Evolutionary conservation across 2,113 vertebrate genomes (phyloP).

Genomic region (Phyllostomus hastatus): DNA sequence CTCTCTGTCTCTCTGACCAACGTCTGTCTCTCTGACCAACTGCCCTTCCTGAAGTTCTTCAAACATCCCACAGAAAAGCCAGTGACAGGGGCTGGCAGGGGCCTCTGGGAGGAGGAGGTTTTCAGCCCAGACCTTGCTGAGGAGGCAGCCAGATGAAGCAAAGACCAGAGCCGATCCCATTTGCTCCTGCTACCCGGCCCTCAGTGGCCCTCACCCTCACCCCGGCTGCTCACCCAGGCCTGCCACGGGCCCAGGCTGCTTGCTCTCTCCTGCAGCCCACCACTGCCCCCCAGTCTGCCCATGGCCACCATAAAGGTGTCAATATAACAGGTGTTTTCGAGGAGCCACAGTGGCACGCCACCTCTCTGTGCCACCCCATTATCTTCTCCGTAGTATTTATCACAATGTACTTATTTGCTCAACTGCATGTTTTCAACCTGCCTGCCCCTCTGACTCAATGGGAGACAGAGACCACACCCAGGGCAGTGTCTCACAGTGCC

Average conservation of each 20-base stretch:
- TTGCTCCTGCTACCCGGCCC: not conserved
- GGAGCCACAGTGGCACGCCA: not conserved
- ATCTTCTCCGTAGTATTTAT: not conserved
- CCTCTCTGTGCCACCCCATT: too few relatives aligned
- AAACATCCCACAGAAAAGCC: not conserved
- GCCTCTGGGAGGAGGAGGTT: not conserved
- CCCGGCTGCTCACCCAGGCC: not conserved
- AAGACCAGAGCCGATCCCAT: not conserved
- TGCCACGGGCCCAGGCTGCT: slow-evolving; percentile 78
- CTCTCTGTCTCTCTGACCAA: too few relatives aligned
- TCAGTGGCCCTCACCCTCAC: not conserved
- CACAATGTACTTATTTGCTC: not conserved
- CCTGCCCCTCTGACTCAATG: not conserved
- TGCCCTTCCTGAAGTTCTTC: not conserved
- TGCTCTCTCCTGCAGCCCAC: not conserved
- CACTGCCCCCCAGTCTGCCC: not conserved
- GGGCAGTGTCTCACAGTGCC: not conserved
- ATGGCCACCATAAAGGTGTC: not conserved
- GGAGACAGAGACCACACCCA: not conserved
- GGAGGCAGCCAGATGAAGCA: not conserved
- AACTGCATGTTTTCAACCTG: not conserved
- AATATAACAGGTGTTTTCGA: too few relatives aligned
- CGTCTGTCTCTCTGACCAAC: not conserved
- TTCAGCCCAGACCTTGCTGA: not conserved
- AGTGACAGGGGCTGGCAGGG: not conserved